Percentiles rank a stretch among this genome's conserved stretches.
phyloP scores from a whole-genome alignment of 2,888 invertebrate genomes.

The Thecocarcelia acutangulata region DNA sequence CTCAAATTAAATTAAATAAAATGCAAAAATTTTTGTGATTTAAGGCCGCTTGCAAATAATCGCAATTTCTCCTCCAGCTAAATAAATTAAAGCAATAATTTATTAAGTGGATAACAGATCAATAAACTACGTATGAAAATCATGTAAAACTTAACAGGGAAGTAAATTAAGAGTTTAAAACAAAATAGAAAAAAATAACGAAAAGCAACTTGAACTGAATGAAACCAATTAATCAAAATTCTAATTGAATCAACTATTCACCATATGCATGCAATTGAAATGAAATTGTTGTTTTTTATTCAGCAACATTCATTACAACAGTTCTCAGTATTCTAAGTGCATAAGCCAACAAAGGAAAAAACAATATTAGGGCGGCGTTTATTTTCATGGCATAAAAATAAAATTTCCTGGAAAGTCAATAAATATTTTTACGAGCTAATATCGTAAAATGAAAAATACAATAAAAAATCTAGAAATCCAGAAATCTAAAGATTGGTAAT shows the following conservation, averaged over 20 bases:
- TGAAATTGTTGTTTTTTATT: neutral
- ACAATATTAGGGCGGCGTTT: neutral
- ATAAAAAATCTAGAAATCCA: no score
- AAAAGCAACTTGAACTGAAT: constrained; percentile 28
- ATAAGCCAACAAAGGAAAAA: neutral
- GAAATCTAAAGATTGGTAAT: no score
- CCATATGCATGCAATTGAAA: neutral
- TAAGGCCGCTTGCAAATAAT: neutral
- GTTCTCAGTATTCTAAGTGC: constrained; percentile 3
- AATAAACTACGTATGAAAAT: constrained; percentile 22
- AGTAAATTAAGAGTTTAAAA: constrained; percentile 9
- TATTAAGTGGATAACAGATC: constrained; percentile 7
- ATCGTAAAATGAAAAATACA: no score
- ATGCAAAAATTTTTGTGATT: no score
- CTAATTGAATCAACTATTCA: constrained; percentile 42
- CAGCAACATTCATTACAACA: neutral
- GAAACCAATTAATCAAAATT: constrained; percentile 52
- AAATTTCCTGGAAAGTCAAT: neutral
- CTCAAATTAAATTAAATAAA: no score
- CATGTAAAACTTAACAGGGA: constrained; percentile 17
- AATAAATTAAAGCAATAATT: constrained; percentile 10
- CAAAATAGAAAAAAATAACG: neutral
- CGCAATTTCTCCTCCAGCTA: neutral
- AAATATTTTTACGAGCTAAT: no score
- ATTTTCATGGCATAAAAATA: neutral